These are phyloP conservation scores for Epizoanthus fatuus DNA, from an alignment of 92 coral and sea anemone species.

Conservation along the genomic window DNA sequence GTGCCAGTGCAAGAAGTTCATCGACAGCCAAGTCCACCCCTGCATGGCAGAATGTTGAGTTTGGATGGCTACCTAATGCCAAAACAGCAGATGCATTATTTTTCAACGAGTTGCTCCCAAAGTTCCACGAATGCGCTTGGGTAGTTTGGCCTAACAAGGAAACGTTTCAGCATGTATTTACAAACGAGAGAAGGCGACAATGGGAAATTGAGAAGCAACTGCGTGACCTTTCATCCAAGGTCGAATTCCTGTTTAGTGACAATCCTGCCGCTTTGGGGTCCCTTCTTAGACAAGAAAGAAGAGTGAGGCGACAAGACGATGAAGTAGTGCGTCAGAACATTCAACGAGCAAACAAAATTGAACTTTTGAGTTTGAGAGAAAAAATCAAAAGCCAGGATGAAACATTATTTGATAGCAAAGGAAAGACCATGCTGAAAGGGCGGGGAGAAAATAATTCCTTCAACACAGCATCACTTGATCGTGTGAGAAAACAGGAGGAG, in stretches of 20 bases:
- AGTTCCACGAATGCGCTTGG: background rate
- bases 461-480: slow-evolving; percentile 5
- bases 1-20: background rate
- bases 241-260: slow-evolving; percentile 6
- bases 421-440: slow-evolving; percentile 10
- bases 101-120: background rate
- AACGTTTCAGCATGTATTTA: background rate
- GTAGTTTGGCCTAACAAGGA: background rate
- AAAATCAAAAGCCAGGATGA: slow-evolving; percentile 11
- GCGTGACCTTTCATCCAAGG: background rate
- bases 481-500: background rate
- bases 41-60: background rate
- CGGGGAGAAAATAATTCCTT: slow-evolving; percentile 10
- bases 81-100: background rate
- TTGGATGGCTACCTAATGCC: background rate
- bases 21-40: background rate
- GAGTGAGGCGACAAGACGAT: slow-evolving; percentile 3
- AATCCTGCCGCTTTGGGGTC: slow-evolving; percentile 9
- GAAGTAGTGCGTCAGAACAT: slow-evolving; percentile 8
- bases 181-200: background rate
- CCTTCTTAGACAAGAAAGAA: slow-evolving; percentile 9
- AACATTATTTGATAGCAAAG: slow-evolving; percentile 8
- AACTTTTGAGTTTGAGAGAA: slow-evolving; percentile 5
- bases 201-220: background rate
- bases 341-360: slow-evolving; percentile 8